A percentile compares a stretch with the other conserved stretches of the same genome.
Conservation (phyloP, 2,888 invertebrate genomes). For the Saturnia pavonia region DNA sequence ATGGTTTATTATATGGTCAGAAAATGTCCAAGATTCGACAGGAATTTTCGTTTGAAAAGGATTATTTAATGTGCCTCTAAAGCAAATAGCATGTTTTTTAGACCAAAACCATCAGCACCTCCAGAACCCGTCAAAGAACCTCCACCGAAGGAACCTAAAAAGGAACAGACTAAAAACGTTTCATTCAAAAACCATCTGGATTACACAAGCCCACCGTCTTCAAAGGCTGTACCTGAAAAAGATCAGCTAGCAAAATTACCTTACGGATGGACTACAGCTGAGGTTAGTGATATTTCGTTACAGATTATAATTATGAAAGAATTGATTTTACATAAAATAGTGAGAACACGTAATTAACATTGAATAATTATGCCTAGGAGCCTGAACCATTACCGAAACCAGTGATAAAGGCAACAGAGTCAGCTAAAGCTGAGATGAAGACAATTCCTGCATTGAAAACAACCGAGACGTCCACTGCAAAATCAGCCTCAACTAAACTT, state of each 20-base stretch:
- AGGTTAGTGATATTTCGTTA: neutral
- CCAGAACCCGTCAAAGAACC: constrained; percentile 66
- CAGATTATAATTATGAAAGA: neutral
- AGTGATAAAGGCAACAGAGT: constrained; percentile 50
- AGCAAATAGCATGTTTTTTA: constrained; percentile 31
- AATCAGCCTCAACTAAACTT: constrained; percentile 65
- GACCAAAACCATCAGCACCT: constrained; percentile 66
- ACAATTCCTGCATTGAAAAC: constrained; percentile 62
- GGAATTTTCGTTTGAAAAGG: too few species aligned
- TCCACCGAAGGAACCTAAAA: constrained; percentile 62
- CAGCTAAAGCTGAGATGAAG: constrained; percentile 65
- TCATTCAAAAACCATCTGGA: constrained; percentile 79
- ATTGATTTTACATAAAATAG: too few species aligned
- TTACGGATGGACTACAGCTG: constrained; percentile 68
- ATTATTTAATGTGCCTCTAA: neutral
- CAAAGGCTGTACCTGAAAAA: constrained; percentile 74
- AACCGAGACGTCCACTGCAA: constrained; percentile 56
- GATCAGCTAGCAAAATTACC: constrained; percentile 77
- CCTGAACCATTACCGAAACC: constrained; percentile 54
- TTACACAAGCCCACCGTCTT: constrained; percentile 70
- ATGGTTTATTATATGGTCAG: too few species aligned
- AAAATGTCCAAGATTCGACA: too few species aligned
- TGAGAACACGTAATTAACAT: neutral
- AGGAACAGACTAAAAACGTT: constrained; percentile 76
- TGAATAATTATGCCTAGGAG: constrained; percentile 47